Percentiles rank a stretch among this genome's conserved stretches.
These are phyloP conservation scores for Apeltes quadracus DNA, from an alignment of 2,113 vertebrate species.

Conservation along the genomic window DNA sequence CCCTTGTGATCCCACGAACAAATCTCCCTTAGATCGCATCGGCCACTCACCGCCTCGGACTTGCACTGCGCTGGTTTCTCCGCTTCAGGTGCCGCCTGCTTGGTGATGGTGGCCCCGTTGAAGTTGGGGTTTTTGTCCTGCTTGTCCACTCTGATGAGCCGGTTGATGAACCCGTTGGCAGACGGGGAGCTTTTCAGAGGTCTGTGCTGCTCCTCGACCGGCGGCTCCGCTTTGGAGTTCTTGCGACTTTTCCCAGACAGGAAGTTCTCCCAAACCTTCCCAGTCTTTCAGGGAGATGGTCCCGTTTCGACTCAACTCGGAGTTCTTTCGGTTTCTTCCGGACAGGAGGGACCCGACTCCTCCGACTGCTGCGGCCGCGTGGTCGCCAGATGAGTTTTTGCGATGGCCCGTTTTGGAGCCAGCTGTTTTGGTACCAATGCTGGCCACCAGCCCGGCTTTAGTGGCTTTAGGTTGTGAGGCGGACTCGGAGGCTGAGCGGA, in stretches of 20 bases:
- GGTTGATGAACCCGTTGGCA: constrained; percentile 83
- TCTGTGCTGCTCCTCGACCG: constrained; percentile 73
- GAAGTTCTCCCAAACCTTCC: constrained; percentile 80
- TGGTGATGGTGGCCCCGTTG: constrained; percentile 51
- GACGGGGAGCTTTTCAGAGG: constrained; percentile 56
- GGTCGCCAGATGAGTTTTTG: constrained; percentile 72
- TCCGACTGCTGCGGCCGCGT: constrained; percentile 45
- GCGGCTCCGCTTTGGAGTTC: constrained; percentile 79
- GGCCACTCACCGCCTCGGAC: constrained; percentile 79
- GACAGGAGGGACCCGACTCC: constrained; percentile 68
- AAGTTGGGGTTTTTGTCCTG: constrained; percentile 84
- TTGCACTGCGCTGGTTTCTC: constrained; percentile 78
- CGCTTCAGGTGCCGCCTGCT: constrained; percentile 70
- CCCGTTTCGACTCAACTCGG: constrained; percentile 68
- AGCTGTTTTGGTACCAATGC: constrained; percentile 63
- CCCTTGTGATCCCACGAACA: background rate
- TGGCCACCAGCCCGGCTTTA: constrained; percentile 70
- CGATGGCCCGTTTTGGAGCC: constrained; percentile 67
- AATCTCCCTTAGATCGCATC: background rate
- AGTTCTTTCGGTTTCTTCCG: constrained; percentile 85
- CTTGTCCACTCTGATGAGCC: constrained; percentile 89
- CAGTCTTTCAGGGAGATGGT: constrained; percentile 69
- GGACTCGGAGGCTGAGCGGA: constrained; percentile 73
- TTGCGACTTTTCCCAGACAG: constrained; percentile 85
- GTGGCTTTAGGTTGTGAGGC: constrained; percentile 66